Evolutionary conservation across 2,888 invertebrate genomes (phyloP).

Genomic region (Bimastos eiseni): DNA sequence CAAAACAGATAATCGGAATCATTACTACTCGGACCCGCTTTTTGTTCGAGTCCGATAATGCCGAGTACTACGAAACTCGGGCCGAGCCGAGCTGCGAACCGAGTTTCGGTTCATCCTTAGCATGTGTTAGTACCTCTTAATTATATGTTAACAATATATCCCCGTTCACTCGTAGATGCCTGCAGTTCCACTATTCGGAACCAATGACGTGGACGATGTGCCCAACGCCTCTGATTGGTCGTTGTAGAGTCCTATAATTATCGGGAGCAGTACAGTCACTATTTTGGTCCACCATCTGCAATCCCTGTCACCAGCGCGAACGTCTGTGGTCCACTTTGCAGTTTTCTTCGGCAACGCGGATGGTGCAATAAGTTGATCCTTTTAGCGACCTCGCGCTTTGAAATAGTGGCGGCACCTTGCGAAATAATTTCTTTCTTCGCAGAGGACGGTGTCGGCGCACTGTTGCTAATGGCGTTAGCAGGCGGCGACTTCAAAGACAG

Average conservation of each 20-base stretch:
- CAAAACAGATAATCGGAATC: too few relatives aligned
- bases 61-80: too few relatives aligned
- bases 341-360: neutral
- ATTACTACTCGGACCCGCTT: too few relatives aligned
- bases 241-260: too few relatives aligned
- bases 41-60: too few relatives aligned
- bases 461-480: neutral
- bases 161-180: too few relatives aligned
- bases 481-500: neutral
- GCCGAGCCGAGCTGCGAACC: too few relatives aligned
- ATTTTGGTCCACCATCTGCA: neutral
- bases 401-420: neutral
- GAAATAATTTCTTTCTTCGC: neutral
- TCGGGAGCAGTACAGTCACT: neutral
- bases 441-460: neutral
- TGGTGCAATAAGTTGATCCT: neutral
- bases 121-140: too few relatives aligned
- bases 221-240: neutral
- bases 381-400: neutral
- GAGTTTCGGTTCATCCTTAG: too few relatives aligned
- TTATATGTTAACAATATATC: too few relatives aligned
- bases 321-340: neutral
- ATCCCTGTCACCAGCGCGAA: neutral
- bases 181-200: too few relatives aligned
- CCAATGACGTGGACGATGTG: neutral